Base-by-base conservation (phyloP, 1,140 invertebrate genomes). In the Nephila pilipes region DNA sequence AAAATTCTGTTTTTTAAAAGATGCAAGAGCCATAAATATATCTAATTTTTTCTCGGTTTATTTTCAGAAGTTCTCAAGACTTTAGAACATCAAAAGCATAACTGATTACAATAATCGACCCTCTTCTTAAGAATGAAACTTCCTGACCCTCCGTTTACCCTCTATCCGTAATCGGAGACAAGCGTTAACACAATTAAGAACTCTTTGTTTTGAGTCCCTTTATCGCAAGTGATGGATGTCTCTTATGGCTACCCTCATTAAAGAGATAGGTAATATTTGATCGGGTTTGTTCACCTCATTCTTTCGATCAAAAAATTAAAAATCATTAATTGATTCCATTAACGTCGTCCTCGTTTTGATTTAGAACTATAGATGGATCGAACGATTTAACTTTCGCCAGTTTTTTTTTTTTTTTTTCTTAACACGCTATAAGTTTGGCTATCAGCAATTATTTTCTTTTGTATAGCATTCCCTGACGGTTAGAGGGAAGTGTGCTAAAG, bases 211-310 rank as follows among this genome's bases (percentile, higher is more conserved):
- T 58, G 38, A 25, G 22, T 80, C 36, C 88, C 54, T 32, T 57
- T 32, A 79, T 87, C 85, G 25, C 6, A n/a, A 32, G 18, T 80
- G 88, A 90, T 90, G 88, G 88, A 90, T 90, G 88, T 80, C 55
- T 57, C 14, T 32, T 22, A 25, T 32, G 20, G 22, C 60, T 90
- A 80, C 80, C 69, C 88, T 90, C 88, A 58, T 88, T 88, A 90
- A 79, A 57, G 54, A 55, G n/a, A 54, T 83, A 57, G 54, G 32
- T 29, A 69, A 80, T 90, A 90, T 90, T 79, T 36, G 88, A 90
- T 90, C 69, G 54, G 88, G 88, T 90, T 90, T 90, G 75, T 90
- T 90, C 88, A 80, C 88, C 88, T 29, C 69, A 80, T 57, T 79
- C 69, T 46, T 69, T 69, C 88, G 22, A 36, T 54, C 22, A 22